phyloP scores from a whole-genome alignment of 2,113 vertebrate species.

The Spheniscus mendiculus region DNA sequence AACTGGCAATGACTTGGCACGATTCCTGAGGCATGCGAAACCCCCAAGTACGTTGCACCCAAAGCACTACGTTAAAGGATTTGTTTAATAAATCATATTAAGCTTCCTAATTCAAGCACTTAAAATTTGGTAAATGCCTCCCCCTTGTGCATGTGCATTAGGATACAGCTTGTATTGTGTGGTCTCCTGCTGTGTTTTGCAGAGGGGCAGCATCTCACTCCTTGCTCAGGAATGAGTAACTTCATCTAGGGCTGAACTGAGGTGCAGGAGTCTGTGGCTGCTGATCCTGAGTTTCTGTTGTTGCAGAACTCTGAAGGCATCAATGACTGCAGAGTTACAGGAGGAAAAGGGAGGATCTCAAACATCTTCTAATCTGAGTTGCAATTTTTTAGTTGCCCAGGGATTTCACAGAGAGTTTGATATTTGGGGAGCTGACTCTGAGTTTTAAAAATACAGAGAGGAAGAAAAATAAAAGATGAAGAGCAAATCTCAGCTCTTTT shows the following conservation, averaged over 20 bases:
- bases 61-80: rapidly evolving
- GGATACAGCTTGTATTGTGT: background rate
- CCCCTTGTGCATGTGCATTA: slow-evolving; percentile 49
- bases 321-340: background rate
- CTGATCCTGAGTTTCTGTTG: background rate
- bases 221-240: background rate
- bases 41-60: rapidly evolving
- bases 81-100: too few relatives aligned
- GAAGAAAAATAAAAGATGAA: background rate
- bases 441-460: background rate
- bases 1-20: background rate
- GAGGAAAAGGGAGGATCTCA: background rate
- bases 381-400: background rate
- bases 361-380: background rate
- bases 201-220: background rate
- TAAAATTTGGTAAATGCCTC: slow-evolving; percentile 48
- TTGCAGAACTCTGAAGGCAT: background rate
- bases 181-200: background rate
- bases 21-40: rapidly evolving
- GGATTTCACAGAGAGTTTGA: background rate
- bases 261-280: background rate
- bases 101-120: background rate
- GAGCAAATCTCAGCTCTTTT: background rate
- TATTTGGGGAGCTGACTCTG: background rate
- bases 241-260: background rate